phyloP scores from a whole-genome alignment of 2,113 vertebrate genomes.

The Carollia perspicillata region DNA sequence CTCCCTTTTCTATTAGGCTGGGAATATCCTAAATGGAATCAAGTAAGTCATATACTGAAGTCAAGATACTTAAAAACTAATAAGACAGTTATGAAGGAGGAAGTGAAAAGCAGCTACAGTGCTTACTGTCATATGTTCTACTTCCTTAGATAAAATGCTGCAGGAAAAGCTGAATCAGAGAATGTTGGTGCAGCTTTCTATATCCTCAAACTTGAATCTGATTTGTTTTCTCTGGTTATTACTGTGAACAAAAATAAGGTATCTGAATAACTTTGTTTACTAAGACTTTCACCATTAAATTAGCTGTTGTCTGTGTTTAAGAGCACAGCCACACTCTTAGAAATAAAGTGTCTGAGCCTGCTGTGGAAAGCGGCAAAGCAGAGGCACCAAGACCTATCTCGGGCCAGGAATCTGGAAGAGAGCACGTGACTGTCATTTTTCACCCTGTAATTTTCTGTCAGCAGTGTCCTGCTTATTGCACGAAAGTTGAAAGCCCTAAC shows the following conservation, averaged over 20 bases:
- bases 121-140: slow-evolving; percentile 5
- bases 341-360: neutral
- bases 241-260: neutral
- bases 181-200: neutral
- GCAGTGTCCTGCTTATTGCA: neutral
- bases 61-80: neutral
- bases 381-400: slow-evolving; percentile 10
- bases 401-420: slow-evolving; percentile 13
- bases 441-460: neutral
- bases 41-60: neutral
- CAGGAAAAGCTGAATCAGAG: slow-evolving; percentile 21
- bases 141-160: slow-evolving; percentile 45
- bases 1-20: neutral
- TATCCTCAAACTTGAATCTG: slow-evolving; percentile 16
- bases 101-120: slow-evolving; percentile 31
- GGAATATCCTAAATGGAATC: neutral
- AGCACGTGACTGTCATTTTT: slow-evolving; percentile 5
- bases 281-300: slow-evolving; percentile 33
- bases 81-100: slow-evolving; percentile 32
- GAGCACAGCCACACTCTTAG: neutral
- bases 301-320: neutral
- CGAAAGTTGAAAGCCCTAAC: neutral
- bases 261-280: neutral
- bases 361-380: neutral
- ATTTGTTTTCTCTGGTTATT: slow-evolving; percentile 12